These are phyloP conservation scores for Pristiophorus japonicus DNA, from an alignment of 2,113 vertebrate genomes.

Conservation along the genomic window DNA sequence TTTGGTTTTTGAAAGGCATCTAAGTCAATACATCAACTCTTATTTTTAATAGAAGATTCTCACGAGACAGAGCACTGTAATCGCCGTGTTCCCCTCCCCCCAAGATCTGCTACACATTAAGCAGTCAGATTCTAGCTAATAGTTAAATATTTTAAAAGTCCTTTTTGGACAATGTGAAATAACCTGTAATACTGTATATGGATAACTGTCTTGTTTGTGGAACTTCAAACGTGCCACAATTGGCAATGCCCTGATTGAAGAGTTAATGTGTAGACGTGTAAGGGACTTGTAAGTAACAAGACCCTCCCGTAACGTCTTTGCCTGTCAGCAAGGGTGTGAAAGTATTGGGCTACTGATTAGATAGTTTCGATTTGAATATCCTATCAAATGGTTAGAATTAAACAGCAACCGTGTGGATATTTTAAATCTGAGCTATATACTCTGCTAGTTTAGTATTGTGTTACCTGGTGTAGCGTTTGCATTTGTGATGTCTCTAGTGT, in stretches of 20 bases:
- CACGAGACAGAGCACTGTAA: not conserved
- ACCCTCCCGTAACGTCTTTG: not conserved
- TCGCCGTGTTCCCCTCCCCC: not conserved
- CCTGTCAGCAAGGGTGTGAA: not conserved
- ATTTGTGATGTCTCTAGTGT: constrained; percentile 11
- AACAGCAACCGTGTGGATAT: not conserved
- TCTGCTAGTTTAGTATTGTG: not conserved
- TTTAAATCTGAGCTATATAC: not conserved
- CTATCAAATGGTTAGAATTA: not conserved
- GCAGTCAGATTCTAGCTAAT: not conserved
- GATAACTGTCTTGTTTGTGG: not conserved
- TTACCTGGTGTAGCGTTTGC: not conserved
- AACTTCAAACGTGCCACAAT: not conserved
- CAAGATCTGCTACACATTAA: not conserved
- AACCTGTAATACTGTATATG: not conserved
- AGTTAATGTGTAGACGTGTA: not conserved
- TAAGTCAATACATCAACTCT: not conserved
- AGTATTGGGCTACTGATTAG: not conserved
- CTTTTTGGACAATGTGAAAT: not conserved
- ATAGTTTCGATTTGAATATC: not conserved
- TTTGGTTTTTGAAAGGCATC: constrained; percentile 56
- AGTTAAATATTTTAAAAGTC: not conserved
- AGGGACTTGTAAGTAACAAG: no score
- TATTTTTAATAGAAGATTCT: not conserved
- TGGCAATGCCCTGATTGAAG: not conserved